Conservation (phyloP, 2,888 invertebrate species). For the Sinohyriopsis cumingii region DNA sequence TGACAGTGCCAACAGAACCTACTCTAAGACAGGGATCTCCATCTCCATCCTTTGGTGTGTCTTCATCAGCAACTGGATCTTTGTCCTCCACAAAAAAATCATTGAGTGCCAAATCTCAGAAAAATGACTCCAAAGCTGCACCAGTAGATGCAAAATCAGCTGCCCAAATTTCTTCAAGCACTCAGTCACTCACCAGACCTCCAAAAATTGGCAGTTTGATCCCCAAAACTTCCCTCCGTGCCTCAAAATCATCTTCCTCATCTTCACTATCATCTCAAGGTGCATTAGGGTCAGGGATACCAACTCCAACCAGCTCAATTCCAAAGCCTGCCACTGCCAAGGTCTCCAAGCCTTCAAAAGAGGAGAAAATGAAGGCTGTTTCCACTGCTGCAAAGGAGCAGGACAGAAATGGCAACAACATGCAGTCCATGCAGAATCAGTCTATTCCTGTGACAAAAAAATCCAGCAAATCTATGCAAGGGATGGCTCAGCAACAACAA, state of each 20-base stretch:
- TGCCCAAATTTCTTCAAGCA: constrained; percentile 19
- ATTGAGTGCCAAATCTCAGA: constrained; percentile 21
- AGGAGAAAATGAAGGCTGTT: constrained; percentile 48
- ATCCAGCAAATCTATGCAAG: constrained; percentile 2
- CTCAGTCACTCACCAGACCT: constrained; percentile 38
- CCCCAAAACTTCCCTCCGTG: constrained; percentile 49
- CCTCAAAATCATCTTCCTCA: constrained; percentile 44
- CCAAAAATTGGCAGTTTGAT: constrained; percentile 60
- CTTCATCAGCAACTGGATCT: constrained; percentile 52
- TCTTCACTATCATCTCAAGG: constrained; percentile 33
- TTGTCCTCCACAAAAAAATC: constrained; percentile 38
- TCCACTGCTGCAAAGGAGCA: constrained; percentile 26
- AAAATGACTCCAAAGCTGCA: constrained; percentile 30
- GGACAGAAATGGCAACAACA: constrained; percentile 24
- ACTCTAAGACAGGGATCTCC: constrained; percentile 20
- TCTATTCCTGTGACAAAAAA: constrained; percentile 7
- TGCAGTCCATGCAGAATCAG: constrained; percentile 5
- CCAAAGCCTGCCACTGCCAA: constrained; percentile 52
- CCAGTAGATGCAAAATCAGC: constrained; percentile 9
- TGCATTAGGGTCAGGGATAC: constrained; percentile 24
- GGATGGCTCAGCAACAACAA: constrained; percentile 14
- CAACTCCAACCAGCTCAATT: constrained; percentile 43
- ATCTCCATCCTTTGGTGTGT: constrained; percentile 27
- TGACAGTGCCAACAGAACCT: constrained; percentile 28
- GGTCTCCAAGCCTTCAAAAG: constrained; percentile 42